Evolutionary conservation across 2,888 invertebrate genomes (phyloP).

Genomic region (Pinctada fucata): DNA sequence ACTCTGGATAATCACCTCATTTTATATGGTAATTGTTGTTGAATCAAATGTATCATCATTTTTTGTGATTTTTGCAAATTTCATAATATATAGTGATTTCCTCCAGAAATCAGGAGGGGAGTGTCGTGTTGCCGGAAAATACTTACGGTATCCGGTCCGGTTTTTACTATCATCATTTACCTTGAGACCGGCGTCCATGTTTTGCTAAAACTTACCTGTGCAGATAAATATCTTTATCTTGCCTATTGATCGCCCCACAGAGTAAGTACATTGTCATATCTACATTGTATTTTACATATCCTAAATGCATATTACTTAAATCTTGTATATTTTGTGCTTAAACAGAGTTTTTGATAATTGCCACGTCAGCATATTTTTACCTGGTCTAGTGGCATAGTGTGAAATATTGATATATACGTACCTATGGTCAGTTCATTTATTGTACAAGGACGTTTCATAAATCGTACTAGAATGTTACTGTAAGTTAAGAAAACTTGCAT

Average conservation of each 20-base stretch:
- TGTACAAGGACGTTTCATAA: not conserved
- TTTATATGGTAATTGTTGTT: not conserved
- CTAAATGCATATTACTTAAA: not conserved
- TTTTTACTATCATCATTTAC: not conserved
- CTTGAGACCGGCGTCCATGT: not conserved
- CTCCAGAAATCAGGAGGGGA: too few species aligned
- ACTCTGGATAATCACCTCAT: not conserved
- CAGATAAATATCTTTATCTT: not conserved
- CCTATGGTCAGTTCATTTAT: not conserved
- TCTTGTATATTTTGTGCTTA: not conserved
- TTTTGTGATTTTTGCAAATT: not conserved
- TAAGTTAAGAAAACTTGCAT: slow-evolving; percentile 3
- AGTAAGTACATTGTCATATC: not conserved
- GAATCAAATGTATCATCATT: not conserved
- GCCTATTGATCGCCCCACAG: not conserved
- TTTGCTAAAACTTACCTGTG: not conserved
- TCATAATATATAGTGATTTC: too few species aligned
- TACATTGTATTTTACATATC: not conserved
- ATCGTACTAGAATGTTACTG: not conserved
- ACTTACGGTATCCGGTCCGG: not conserved
- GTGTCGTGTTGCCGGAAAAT: not conserved
- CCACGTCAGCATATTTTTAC: slow-evolving; percentile 3
- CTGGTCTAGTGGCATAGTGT: not conserved
- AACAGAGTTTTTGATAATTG: not conserved
- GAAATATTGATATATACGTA: not conserved